Percentiles rank a stretch among this genome's conserved stretches.
Evolutionary conservation across 2,113 vertebrate species (phyloP).

Genomic region (Tragelaphus strepsiceros): DNA sequence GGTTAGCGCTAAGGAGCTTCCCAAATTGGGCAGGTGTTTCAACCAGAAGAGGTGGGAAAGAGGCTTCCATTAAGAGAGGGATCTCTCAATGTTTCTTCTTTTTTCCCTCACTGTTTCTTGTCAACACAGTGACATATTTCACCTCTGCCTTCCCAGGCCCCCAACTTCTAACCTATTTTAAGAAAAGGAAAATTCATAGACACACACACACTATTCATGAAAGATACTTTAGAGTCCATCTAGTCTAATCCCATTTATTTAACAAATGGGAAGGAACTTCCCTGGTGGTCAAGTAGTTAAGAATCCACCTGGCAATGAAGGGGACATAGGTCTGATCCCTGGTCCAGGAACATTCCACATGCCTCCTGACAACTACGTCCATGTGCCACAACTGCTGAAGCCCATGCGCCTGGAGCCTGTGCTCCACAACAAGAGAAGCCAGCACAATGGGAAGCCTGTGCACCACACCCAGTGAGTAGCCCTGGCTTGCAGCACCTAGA

Average conservation of each 20-base stretch:
- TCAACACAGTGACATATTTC: neutral
- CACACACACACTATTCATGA: neutral
- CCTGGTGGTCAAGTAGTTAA: neutral
- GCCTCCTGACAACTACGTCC: neutral
- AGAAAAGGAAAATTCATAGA: neutral
- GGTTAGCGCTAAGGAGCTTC: constrained; percentile 14
- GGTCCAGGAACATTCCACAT: neutral
- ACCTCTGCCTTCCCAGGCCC: neutral
- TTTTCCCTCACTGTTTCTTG: neutral
- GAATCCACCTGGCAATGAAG: neutral
- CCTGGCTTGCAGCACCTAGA: neutral
- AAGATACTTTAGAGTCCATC: neutral
- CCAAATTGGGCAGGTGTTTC: neutral
- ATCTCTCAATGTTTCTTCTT: neutral
- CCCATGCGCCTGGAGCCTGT: neutral
- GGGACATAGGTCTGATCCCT: neutral
- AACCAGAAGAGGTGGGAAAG: neutral
- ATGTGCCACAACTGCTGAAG: neutral
- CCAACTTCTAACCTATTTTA: neutral
- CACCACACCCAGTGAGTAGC: neutral
- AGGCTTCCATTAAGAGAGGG: neutral
- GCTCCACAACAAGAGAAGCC: neutral
- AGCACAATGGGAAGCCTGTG: fast-evolving
- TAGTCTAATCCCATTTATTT: neutral
- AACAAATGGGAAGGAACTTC: constrained; percentile 33